Percentiles rank a stretch among this genome's conserved stretches.
Evolutionary conservation across 2,113 vertebrate species (phyloP).

Genomic region (Labrus mixtus): DNA sequence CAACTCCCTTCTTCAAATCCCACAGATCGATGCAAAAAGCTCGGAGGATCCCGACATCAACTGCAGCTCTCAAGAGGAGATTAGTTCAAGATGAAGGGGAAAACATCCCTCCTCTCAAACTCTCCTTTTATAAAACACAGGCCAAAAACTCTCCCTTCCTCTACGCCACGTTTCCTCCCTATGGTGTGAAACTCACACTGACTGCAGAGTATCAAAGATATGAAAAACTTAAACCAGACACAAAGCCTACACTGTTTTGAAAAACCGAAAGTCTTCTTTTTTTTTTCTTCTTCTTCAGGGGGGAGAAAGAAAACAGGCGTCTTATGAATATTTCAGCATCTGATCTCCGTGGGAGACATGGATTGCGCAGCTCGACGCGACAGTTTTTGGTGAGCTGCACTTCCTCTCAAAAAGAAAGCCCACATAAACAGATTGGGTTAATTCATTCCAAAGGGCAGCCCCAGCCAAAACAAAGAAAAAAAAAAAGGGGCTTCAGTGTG

Average conservation of each 20-base stretch:
- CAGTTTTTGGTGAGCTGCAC: constrained; percentile 46
- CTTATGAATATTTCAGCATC: constrained; percentile 81
- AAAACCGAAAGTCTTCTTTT: constrained; percentile 51
- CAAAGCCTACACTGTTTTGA: constrained; percentile 71
- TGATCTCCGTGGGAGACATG: constrained; percentile 72
- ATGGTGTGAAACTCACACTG: constrained; percentile 61
- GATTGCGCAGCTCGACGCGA: constrained; percentile 46
- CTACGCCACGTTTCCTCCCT: constrained; percentile 43
- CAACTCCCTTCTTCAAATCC: constrained; percentile 68
- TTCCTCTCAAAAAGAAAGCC: constrained; percentile 40
- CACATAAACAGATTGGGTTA: constrained; percentile 63
- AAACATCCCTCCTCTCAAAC: constrained; percentile 50
- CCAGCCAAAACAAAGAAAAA: constrained; percentile 47
- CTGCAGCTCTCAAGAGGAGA: constrained; percentile 74
- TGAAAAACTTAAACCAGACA: constrained; percentile 62
- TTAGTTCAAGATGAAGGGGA: constrained; percentile 74
- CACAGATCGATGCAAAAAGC: constrained; percentile 74
- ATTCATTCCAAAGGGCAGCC: constrained; percentile 69
- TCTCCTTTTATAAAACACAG: constrained; percentile 48
- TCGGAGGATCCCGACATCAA: constrained; percentile 73
- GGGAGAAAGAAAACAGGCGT: constrained; percentile 58
- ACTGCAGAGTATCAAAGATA: constrained; percentile 67
- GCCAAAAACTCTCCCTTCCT: constrained; percentile 55
- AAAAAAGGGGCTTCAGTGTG: constrained; percentile 27
- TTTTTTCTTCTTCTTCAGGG: constrained; percentile 34